Conservation (phyloP, 2,888 invertebrate species). For the Leptogaster cylindrica region DNA sequence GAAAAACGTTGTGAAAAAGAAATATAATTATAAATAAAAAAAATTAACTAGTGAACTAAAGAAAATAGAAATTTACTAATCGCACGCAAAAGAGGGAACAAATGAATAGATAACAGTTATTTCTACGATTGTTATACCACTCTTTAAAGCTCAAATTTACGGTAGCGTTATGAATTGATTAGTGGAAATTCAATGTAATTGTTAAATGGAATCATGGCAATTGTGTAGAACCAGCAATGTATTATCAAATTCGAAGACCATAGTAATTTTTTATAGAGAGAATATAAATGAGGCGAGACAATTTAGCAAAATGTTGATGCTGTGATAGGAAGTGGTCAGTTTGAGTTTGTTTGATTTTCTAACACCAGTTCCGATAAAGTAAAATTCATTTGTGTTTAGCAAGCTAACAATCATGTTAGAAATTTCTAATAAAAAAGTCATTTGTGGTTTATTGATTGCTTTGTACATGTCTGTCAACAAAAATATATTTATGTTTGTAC, state of each 20-base stretch:
- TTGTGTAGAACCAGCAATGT: not conserved
- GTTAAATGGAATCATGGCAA: too few relatives aligned
- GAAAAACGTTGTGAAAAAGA: conserved; percentile 3
- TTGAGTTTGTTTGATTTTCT: conserved; percentile 11
- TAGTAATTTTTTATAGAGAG: conserved; percentile 15
- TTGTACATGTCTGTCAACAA: conserved; percentile 30
- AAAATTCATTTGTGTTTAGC: not conserved
- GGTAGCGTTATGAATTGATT: conserved; percentile 29
- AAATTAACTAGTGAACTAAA: too few relatives aligned
- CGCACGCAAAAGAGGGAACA: conserved; percentile 28
- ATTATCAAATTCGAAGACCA: conserved; percentile 1
- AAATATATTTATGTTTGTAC: conserved; percentile 36
- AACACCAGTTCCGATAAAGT: conserved; percentile 3
- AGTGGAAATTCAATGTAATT: too few relatives aligned
- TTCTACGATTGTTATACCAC: conserved; percentile 2
- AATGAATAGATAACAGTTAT: too few relatives aligned
- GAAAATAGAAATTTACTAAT: not conserved
- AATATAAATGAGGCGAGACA: too few relatives aligned
- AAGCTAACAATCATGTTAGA: conserved; percentile 20
- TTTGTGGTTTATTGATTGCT: conserved; percentile 31
- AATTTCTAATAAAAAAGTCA: conserved; percentile 27
- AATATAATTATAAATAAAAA: conserved; percentile 3
- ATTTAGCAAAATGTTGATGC: not conserved
- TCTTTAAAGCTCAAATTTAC: conserved; percentile 29
- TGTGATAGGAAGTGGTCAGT: conserved; percentile 26